Base-by-base conservation (phyloP, 2,888 invertebrate genomes). In the Macrophya annulata region DNA sequence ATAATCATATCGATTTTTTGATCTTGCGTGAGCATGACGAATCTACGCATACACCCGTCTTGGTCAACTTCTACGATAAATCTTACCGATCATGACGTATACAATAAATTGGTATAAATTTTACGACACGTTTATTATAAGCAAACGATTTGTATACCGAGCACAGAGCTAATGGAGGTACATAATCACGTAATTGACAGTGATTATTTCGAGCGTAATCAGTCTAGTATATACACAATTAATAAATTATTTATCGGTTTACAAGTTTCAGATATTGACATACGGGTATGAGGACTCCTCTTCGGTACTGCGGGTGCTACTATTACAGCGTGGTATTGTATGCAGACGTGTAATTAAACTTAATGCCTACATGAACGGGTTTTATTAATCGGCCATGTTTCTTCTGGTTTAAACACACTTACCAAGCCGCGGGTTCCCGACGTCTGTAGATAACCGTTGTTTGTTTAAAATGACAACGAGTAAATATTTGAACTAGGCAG, bases 401-500 rank as follows among this genome's bases (percentile, higher is more conserved):
- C 62, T 62, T 9, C 62, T 25, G 62, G 25, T 62, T 25, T 21
- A 62, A 62, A 62, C 62, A 62, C 25, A 25, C 62, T 62, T 62
- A 12, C 25, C 62, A 21, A 62, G 62, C 62, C 21, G 25, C 62
- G 62, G 25, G 37, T 77, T 77, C 77, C 55, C 77, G n/a, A 77
- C 77, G 77, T 77, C 51, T 25, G n/a, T 74, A 12, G n/a, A n/a
- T 62, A 81, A 59, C 77, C 43, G 81, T 21, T 62, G 83, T 83
- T 83, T 83, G 83, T 83, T 83, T 83, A 83, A 31, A 83, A 83
- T 45, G 83, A 83, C 31, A 83, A 45, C 48, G 51, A 83, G 83
- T 83, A 83, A 83, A 83, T 83, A 83, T 83, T 83, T 83, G 68
- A 83, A 83, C 81, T 2, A 83, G 45, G 62, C n/a, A 43, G 81